Evolutionary conservation across 2,888 invertebrate genomes (phyloP), one percentile per base, ranked within the genome.

Genomic region (Fissipunctia ypsillon): DNA sequence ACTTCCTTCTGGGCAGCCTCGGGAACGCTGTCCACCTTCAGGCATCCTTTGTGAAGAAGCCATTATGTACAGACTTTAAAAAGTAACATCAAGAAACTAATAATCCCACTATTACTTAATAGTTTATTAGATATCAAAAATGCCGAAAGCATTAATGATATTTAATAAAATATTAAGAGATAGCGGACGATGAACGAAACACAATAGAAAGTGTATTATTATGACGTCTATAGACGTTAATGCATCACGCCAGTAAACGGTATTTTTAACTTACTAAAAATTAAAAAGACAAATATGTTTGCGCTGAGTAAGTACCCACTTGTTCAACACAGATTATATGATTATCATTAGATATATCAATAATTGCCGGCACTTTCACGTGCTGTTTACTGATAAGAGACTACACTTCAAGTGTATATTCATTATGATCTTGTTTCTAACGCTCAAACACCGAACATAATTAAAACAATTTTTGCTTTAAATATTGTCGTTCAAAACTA

Each of bases 241-340:
- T 19, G n/a, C 1, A 50, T 69, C n/a, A 65, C 38, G 10, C 7
- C n/a, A 25, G 35, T 60, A 48, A 38, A 59, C 22, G 12, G 61
- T 45, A 52, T n/a, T n/a, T n/a, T n/a, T n/a, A n/a, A n/a, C n/a
- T n/a, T 22, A 48, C 12, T 64, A 52, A 45, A 69, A 41, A 54
- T 56, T 60, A 50, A 25, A 56, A 60, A 45, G 22, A 45, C 41
- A 57, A 80, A 80, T 69, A 66, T n/a, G n/a, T 69, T 68, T 41
- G 41, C 31, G n/a, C 31, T 22, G 28, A 59, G 28, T 19, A 41
- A 28, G 19, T 43, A 43, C 9, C 31, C 19, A 43, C 22, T 61
- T 67, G 19, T 14, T 35, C 2, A 65, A 68, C 35, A 65, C 19
- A 22, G 71, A 68, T 71, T 48, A 66, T 43, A 41, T 64, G 50